Percentiles rank a stretch among this genome's conserved stretches.
Evolutionary conservation across 2,797 vertebrate species (phyloP).

Genomic region (Gymnoscopelus braueri): DNA sequence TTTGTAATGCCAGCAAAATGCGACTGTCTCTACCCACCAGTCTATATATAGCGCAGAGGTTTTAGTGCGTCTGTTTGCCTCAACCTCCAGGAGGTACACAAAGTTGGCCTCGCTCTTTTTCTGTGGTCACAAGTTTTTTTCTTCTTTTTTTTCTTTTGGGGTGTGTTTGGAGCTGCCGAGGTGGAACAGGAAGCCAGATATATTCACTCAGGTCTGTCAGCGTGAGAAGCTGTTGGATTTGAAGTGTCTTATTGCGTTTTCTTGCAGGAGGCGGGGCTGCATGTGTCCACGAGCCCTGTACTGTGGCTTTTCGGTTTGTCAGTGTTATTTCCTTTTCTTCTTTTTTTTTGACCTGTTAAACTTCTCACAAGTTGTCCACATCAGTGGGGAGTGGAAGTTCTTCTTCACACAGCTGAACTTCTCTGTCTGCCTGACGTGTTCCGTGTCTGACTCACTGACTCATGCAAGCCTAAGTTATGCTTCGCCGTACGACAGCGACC

Average conservation of each 20-base stretch:
- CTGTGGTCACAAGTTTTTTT: constrained; percentile 52
- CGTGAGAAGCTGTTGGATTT: constrained; percentile 45
- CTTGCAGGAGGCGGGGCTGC: no score
- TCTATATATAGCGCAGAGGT: constrained; percentile 48
- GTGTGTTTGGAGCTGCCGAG: constrained; percentile 53
- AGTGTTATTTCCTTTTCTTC: constrained; percentile 17
- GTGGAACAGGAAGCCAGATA: constrained; percentile 77
- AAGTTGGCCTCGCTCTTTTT: constrained; percentile 41
- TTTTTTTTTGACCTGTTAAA: constrained; percentile 41
- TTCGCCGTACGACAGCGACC: no score
- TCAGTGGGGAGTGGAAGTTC: constrained; percentile 39
- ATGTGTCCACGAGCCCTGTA: no score
- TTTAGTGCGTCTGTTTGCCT: constrained; percentile 37
- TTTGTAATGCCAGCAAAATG: constrained; percentile 7
- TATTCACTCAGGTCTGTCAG: constrained; percentile 67
- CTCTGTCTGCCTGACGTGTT: constrained; percentile 55
- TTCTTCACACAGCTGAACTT: constrained; percentile 58
- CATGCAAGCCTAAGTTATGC: no score
- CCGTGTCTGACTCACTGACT: constrained; percentile 45
- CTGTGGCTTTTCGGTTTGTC: background rate
- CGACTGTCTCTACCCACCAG: background rate
- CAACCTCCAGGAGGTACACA: constrained; percentile 44
- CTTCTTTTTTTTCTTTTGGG: constrained; percentile 23
- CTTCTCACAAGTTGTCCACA: constrained; percentile 33
- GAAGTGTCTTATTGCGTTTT: constrained; percentile 5